Evolutionary conservation across 1,140 invertebrate species (phyloP).

Genomic region (Phthorimaea operculella): DNA sequence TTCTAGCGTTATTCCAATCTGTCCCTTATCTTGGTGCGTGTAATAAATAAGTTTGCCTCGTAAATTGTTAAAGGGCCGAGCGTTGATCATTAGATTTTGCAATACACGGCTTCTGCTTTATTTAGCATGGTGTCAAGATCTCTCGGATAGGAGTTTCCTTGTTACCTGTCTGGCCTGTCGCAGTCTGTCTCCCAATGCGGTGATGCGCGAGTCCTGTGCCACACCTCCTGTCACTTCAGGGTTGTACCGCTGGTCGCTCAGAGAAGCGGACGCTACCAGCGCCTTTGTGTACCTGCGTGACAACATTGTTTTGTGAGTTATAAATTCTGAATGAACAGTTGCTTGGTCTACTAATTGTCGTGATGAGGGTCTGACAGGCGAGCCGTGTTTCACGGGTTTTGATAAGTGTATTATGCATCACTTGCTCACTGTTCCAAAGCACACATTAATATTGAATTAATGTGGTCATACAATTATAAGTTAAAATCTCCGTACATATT

Average conservation of each 20-base stretch:
- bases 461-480: too few species aligned
- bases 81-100: neutral
- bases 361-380: too few species aligned
- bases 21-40: neutral
- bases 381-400: too few species aligned
- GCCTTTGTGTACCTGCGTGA: constrained; percentile 56
- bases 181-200: constrained; percentile 50
- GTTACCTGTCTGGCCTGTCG: constrained; percentile 58
- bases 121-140: neutral
- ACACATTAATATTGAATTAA: too few species aligned
- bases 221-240: constrained; percentile 43
- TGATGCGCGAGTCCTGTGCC: constrained; percentile 38
- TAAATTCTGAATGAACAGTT: too few species aligned
- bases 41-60: neutral
- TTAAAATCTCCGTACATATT: too few species aligned
- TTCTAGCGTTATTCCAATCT: neutral
- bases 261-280: constrained; percentile 46
- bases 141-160: neutral
- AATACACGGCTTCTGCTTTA: too few species aligned
- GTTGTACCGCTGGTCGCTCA: constrained; percentile 62
- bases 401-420: too few species aligned
- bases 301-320: neutral
- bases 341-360: too few species aligned
- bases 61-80: neutral
- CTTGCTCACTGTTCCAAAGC: too few species aligned